Base-by-base conservation (phyloP, 2,113 vertebrate genomes). In the Nestor notabilis region DNA sequence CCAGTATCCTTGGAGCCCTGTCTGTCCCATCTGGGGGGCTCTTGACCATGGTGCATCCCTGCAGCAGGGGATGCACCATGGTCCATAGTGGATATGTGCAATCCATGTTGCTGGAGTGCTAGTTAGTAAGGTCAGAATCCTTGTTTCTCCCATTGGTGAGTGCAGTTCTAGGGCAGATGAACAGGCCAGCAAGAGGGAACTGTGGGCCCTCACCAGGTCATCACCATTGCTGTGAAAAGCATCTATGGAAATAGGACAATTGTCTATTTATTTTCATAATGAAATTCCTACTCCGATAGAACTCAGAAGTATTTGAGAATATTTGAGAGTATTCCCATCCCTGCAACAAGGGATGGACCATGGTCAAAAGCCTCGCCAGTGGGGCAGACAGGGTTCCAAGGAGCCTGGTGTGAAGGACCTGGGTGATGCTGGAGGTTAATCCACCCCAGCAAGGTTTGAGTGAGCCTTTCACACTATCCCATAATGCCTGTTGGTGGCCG, bases 281-380 rank as follows among this genome's bases (percentile, higher is more conserved):
- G n/a, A 79, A 79, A 43, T 47, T 69, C 24, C 29, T 78, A 37
- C 35, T 68, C 33, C 21, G 10, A 10, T 20, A 37, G n/a, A 87
- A 52, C 10, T 93, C 37, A 61, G 39, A 77, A 74, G 39, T 50
- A n/a, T 69, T 52, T 74, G 37, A 75, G 65, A 74, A 35, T 58
- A 24, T 58, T 58, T 58, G 56, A 35, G 21, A 24, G 56, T 24
- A 35, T 35, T 58, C 13, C 35, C 33, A 7, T 58, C 72, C 71
- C 14, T 2, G 5, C 0, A 1, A 25, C 0, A 1, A 77, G 72
- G 49, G 41, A 29, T 9, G 23, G 49, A 16, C 31, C 0, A 3
- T 29, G 53, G 39, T 43, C n/a, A 21, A n/a, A 33, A 61, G 47
- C 39, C 28, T n/a, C 19, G 8, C 1, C 2, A 8, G 43, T 13